Percentiles rank a stretch among this genome's conserved stretches.
phyloP scores from a whole-genome alignment of 2,113 vertebrate genomes.

The Bos indicus region DNA sequence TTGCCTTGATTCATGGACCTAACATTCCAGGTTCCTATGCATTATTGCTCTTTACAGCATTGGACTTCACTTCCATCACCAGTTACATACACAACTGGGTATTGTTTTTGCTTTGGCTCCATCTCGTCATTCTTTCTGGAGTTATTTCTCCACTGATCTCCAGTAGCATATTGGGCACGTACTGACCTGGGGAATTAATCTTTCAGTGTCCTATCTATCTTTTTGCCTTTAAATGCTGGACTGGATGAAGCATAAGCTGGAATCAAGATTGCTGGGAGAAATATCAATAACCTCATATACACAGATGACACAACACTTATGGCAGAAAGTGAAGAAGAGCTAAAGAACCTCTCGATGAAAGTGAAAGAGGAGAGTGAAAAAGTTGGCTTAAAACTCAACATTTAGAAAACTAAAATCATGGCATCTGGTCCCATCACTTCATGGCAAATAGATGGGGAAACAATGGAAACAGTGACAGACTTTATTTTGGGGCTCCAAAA shows the following conservation, averaged over 20 bases:
- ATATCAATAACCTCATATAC: neutral
- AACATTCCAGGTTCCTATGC: neutral
- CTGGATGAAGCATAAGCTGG: neutral
- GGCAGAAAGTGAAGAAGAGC: neutral
- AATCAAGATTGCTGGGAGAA: neutral
- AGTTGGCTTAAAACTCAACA: neutral
- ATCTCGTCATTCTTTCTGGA: neutral
- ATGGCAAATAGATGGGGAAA: neutral
- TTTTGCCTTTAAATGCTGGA: neutral
- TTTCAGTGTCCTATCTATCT: neutral
- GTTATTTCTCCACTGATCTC: neutral
- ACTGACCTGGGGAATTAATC: neutral
- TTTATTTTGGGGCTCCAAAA: neutral
- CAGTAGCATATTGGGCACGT: neutral
- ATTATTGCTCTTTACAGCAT: neutral
- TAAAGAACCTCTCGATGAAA: neutral
- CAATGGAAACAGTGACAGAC: neutral
- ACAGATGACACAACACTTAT: neutral
- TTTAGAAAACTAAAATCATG: neutral
- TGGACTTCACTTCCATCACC: neutral
- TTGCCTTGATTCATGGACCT: neutral
- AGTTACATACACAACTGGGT: neutral
- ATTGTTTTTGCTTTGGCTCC: neutral
- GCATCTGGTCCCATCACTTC: neutral
- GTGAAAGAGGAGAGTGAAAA: neutral